These are phyloP conservation scores for Malurus elegans DNA, from an alignment of 2,113 vertebrate species.

Conservation along the genomic window DNA sequence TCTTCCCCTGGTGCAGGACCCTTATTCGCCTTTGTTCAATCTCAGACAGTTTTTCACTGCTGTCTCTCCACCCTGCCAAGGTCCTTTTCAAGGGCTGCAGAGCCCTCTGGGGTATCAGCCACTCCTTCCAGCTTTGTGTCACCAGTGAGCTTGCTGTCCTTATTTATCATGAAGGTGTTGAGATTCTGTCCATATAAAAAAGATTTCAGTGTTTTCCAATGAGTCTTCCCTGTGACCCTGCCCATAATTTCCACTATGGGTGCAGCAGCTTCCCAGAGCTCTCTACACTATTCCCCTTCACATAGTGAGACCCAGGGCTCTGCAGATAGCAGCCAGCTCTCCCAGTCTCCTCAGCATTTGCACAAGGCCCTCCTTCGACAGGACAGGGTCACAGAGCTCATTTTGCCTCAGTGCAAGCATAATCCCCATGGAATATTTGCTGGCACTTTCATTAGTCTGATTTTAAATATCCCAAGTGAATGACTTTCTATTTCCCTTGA, in stretches of 20 bases:
- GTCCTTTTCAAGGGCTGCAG: neutral
- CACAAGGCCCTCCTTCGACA: neutral
- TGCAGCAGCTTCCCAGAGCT: neutral
- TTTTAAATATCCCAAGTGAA: constrained; percentile 48
- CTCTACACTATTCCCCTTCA: neutral
- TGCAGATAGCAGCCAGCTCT: neutral
- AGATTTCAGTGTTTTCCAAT: neutral
- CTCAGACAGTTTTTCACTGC: neutral
- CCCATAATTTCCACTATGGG: neutral
- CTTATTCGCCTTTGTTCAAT: neutral
- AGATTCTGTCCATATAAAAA: neutral
- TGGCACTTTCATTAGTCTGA: constrained; percentile 58
- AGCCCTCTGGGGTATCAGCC: neutral
- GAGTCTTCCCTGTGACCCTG: neutral
- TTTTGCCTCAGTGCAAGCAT: neutral
- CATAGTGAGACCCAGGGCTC: neutral
- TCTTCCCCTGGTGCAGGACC: neutral
- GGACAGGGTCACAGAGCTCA: neutral
- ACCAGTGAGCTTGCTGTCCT: neutral
- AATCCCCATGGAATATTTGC: neutral
- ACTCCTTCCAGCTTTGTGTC: neutral
- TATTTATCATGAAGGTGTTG: neutral
- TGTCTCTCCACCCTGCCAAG: neutral
- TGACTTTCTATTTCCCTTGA: neutral
- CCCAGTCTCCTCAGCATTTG: neutral